Conservation (phyloP, 2,113 vertebrate species). For the Chlorodrepanis virens region DNA sequence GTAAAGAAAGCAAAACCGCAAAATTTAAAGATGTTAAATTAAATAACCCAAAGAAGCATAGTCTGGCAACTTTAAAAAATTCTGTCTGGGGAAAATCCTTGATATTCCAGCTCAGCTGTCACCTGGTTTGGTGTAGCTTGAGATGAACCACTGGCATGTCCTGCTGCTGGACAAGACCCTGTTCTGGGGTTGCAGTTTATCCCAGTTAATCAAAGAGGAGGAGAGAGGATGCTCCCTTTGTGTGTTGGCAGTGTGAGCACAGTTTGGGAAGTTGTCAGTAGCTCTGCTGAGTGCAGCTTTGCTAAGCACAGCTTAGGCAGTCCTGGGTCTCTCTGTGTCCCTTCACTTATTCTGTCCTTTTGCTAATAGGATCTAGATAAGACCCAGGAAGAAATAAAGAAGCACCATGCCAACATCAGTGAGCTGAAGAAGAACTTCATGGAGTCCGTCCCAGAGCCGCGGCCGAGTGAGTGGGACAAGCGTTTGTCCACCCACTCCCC, state of each 20-base stretch:
- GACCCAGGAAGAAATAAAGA: slow-evolving; percentile 93
- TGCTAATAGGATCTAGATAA: slow-evolving; percentile 89
- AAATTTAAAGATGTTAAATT: neutral
- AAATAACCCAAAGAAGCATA: neutral
- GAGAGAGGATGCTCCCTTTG: neutral
- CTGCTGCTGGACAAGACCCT: neutral
- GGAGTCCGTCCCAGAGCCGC: slow-evolving; percentile 91
- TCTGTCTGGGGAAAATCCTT: rapidly evolving
- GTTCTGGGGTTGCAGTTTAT: neutral
- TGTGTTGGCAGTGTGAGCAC: slow-evolving; percentile 28
- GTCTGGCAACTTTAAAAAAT: neutral
- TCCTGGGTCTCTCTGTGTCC: neutral
- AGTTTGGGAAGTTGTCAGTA: neutral
- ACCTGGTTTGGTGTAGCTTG: neutral
- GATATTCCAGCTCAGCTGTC: neutral
- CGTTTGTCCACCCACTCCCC: slow-evolving; percentile 93
- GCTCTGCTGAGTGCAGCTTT: slow-evolving; percentile 50
- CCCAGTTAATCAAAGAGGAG: neutral
- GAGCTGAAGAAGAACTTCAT: slow-evolving; percentile 98
- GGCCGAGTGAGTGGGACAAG: slow-evolving; percentile 96
- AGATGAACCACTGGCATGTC: neutral
- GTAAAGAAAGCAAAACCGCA: neutral
- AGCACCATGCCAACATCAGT: slow-evolving; percentile 95
- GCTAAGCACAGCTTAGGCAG: slow-evolving; percentile 35
- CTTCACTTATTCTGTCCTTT: slow-evolving; percentile 35